These are phyloP conservation scores for Protonibea diacanthus DNA, from an alignment of 2,797 vertebrate genomes.

Conservation along the genomic window DNA sequence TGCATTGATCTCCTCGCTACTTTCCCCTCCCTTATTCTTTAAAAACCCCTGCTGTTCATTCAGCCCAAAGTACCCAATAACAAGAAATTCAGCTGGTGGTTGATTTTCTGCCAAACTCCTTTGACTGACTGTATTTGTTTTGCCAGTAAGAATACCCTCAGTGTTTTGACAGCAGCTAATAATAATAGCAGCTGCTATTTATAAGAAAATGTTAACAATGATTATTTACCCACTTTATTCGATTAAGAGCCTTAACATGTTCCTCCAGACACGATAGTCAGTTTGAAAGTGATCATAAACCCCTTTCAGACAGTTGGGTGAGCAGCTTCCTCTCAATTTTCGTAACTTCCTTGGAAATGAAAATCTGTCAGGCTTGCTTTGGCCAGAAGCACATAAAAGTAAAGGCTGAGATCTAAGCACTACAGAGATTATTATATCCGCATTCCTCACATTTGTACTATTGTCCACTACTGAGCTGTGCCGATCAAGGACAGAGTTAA, in stretches of 20 bases:
- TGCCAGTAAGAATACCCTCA: constrained; percentile 1
- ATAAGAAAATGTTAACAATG: background rate
- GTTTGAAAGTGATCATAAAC: background rate
- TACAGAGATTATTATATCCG: background rate
- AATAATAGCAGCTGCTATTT: background rate
- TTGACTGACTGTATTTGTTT: background rate
- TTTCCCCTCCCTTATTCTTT: background rate
- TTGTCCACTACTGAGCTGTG: background rate
- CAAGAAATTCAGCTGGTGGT: constrained; percentile 16
- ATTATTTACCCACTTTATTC: background rate
- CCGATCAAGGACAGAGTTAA: background rate
- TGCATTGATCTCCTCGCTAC: constrained; percentile 1
- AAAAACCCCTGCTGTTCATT: background rate
- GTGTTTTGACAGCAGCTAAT: background rate
- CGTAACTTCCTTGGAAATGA: background rate
- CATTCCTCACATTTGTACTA: background rate
- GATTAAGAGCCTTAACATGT: background rate
- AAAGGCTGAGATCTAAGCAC: background rate
- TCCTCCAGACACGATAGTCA: background rate
- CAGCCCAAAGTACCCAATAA: constrained; percentile 6
- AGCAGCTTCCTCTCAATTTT: background rate
- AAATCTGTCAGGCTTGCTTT: background rate
- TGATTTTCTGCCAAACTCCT: constrained; percentile 11
- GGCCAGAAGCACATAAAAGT: background rate
- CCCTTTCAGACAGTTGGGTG: background rate